Conservation (phyloP, 2,888 invertebrate species). For the Laspeyria flexula region DNA sequence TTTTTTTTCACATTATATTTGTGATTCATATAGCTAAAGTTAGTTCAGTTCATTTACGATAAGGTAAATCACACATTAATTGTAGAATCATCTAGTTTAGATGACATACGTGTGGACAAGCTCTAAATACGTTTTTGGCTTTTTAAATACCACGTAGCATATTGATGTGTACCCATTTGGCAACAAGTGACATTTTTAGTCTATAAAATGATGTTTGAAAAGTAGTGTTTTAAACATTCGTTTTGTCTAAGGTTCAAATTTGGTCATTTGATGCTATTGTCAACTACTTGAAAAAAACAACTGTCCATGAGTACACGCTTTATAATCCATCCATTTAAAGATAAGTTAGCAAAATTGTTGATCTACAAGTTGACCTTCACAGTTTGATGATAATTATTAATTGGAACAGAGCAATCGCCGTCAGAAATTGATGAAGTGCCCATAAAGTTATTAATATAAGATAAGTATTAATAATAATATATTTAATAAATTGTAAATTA, state of each 20-base stretch:
- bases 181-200: background rate
- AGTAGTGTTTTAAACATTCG: constrained; percentile 20
- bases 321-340: too few species aligned
- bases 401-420: constrained; percentile 9
- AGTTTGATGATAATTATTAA: background rate
- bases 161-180: too few species aligned
- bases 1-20: too few species aligned
- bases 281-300: background rate
- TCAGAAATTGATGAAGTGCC: constrained; percentile 2
- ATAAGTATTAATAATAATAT: too few species aligned
- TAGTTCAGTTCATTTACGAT: too few species aligned
- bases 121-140: too few species aligned
- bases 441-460: background rate
- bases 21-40: too few species aligned
- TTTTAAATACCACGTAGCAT: too few species aligned
- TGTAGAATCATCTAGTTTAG: too few species aligned
- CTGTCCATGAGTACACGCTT: too few species aligned
- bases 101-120: too few species aligned
- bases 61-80: too few species aligned
- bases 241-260: background rate
- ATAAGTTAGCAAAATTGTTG: background rate
- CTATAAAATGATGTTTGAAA: constrained; percentile 16
- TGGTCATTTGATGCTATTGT: background rate
- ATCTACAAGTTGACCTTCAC: background rate
- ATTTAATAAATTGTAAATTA: constrained; percentile 14